Evolutionary conservation across 2,888 invertebrate genomes (phyloP).

Genomic region (Leptinotarsa rubiginosa): DNA sequence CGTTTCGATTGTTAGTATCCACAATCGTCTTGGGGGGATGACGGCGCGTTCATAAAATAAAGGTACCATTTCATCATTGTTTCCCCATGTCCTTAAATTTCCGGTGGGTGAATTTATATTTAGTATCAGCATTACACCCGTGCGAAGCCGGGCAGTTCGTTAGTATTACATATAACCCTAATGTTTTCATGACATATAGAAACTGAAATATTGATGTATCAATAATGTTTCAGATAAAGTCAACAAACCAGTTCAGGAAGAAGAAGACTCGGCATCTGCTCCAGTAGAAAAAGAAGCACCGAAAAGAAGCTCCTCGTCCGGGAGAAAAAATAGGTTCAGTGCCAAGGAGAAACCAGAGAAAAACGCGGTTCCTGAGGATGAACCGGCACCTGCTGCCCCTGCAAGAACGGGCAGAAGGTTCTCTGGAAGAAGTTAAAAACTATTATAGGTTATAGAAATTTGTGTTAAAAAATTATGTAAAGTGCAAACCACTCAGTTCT

Average conservation of each 20-base stretch:
- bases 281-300: slow-evolving; percentile 41
- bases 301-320: slow-evolving; percentile 39
- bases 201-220: background rate
- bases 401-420: slow-evolving; percentile 62
- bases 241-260: slow-evolving; percentile 47
- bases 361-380: slow-evolving; percentile 48
- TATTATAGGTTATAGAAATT: slow-evolving; percentile 26
- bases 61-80: too few species aligned
- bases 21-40: too few species aligned
- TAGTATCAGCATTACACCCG: too few species aligned
- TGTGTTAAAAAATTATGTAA: slow-evolving; percentile 24
- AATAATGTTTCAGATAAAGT: slow-evolving; percentile 52
- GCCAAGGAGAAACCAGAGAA: slow-evolving; percentile 38
- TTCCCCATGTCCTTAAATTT: too few species aligned
- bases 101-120: too few species aligned
- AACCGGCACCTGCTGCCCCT: slow-evolving; percentile 53
- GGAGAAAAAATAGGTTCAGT: slow-evolving; percentile 48
- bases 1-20: too few species aligned
- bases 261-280: slow-evolving; percentile 48
- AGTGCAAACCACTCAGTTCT: background rate
- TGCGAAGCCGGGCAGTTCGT: too few species aligned
- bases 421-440: slow-evolving; percentile 57
- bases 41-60: too few species aligned
- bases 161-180: too few species aligned
- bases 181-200: too few species aligned